phyloP scores from a whole-genome alignment of 2,113 vertebrate genomes.

The Meleagris gallopavo region DNA sequence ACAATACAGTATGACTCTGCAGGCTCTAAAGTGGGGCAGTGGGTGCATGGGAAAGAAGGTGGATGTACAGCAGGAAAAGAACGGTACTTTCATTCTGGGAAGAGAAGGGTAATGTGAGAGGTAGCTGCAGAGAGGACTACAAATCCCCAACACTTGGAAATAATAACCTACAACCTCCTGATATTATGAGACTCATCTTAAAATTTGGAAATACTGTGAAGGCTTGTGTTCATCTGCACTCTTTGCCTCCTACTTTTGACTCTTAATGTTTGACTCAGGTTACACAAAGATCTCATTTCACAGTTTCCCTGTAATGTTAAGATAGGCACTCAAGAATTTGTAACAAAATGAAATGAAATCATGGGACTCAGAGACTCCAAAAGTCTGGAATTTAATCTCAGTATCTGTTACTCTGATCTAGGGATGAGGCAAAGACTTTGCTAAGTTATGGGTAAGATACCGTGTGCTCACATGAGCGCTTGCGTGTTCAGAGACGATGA shows the following conservation, averaged over 20 bases:
- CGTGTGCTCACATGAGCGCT: fast-evolving
- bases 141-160: conserved; percentile 28
- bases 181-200: conserved; percentile 36
- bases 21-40: conserved; percentile 40
- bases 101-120: not conserved
- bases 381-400: conserved; percentile 1
- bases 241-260: not conserved
- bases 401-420: not conserved
- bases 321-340: not conserved
- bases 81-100: not conserved
- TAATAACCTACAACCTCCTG: not conserved
- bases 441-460: not conserved
- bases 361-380: not conserved
- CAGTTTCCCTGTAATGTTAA: conserved; percentile 20
- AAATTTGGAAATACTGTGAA: conserved; percentile 11
- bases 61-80: not conserved
- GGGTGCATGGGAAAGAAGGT: not conserved
- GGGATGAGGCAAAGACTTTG: not conserved
- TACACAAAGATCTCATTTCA: conserved; percentile 50
- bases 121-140: not conserved
- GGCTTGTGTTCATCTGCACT: conserved; percentile 12
- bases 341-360: not conserved
- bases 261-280: not conserved
- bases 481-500: fast-evolving
- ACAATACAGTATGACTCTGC: not conserved